Conservation (phyloP, 2,888 invertebrate genomes). For the Dione juno region DNA sequence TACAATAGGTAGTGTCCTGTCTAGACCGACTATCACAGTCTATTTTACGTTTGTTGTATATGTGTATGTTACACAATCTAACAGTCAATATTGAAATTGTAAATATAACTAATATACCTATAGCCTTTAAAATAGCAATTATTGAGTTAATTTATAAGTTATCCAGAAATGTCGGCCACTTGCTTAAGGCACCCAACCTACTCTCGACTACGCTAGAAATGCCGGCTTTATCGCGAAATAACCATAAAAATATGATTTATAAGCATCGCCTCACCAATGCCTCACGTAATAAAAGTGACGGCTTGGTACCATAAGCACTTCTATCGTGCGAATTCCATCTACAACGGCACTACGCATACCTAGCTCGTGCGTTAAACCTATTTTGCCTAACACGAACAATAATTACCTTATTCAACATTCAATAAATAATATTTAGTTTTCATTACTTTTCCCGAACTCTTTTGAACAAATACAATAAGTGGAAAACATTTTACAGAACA, state of each 20-base stretch:
- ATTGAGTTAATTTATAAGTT: background rate
- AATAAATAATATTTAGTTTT: conserved; percentile 6
- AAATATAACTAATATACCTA: no score
- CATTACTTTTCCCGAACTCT: background rate
- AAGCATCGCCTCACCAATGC: conserved; percentile 67
- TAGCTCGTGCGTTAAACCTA: conserved; percentile 20
- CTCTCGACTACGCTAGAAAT: conserved; percentile 49
- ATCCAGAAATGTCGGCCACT: conserved; percentile 12
- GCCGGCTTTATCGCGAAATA: conserved; percentile 69
- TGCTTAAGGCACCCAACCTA: conserved; percentile 2
- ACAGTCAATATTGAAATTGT: background rate
- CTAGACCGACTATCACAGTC: no score
- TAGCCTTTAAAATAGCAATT: background rate
- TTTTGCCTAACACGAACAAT: background rate
- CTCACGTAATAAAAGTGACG: conserved; percentile 67
- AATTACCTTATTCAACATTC: background rate
- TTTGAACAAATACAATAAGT: conserved; percentile 15
- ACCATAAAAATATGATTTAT: conserved; percentile 78
- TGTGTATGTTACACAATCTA: background rate
- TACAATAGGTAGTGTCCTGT: no score
- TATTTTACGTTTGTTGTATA: background rate
- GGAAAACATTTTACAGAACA: conserved; percentile 24
- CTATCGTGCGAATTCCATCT: conserved; percentile 60
- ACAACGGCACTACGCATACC: conserved; percentile 45
- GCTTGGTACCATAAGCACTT: conserved; percentile 61